Conservation (phyloP, 1,140 invertebrate species). For the Heliothis subflexa region DNA sequence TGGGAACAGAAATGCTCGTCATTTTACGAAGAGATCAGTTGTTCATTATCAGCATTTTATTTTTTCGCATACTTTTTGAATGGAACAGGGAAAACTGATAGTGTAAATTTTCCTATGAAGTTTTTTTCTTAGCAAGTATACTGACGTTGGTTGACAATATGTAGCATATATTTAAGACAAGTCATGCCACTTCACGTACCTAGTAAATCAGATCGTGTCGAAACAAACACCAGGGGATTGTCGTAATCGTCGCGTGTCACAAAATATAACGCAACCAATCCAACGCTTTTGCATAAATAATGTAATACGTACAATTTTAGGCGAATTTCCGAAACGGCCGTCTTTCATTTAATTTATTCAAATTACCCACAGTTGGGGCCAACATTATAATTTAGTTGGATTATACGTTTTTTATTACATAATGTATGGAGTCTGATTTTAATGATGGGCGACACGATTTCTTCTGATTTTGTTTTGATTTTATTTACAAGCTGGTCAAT, state of each 20-base stretch:
- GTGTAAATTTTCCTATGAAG: no score
- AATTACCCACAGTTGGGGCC: constrained; percentile 50
- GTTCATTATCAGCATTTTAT: no score
- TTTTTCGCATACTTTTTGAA: no score
- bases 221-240: constrained; percentile 5
- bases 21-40: neutral
- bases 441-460: constrained; percentile 46
- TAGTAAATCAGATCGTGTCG: constrained; percentile 2
- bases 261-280: constrained; percentile 41
- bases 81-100: no score
- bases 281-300: constrained; percentile 46
- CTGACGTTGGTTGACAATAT: no score
- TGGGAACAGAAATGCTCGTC: neutral
- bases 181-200: neutral
- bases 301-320: constrained; percentile 48
- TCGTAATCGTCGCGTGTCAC: constrained; percentile 29
- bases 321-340: constrained; percentile 41
- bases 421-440: constrained; percentile 39
- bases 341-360: constrained; percentile 57
- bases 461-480: constrained; percentile 23
- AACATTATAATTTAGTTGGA: constrained; percentile 53
- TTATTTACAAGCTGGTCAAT: neutral
- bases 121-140: no score
- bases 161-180: neutral
- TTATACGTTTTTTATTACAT: constrained; percentile 48